A percentile compares a stretch with the other conserved stretches of the same genome.
Conservation (phyloP, 2,888 invertebrate species). For the Platycnemis pennipes region DNA sequence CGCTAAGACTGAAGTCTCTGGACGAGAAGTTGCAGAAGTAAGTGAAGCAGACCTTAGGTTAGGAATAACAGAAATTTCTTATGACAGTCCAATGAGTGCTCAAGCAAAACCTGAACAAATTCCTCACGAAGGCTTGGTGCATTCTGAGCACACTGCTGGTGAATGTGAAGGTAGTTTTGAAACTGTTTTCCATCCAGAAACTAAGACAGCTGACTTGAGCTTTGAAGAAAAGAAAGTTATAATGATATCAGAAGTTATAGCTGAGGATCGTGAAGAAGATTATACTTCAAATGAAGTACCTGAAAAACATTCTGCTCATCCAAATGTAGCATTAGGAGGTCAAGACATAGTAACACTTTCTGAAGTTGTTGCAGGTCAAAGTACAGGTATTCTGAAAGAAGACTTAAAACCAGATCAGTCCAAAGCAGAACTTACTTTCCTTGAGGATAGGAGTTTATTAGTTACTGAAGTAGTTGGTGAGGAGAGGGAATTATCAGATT, state of each 20-base stretch:
- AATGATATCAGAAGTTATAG: slow-evolving; percentile 74
- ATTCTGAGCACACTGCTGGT: slow-evolving; percentile 75
- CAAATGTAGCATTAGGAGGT: slow-evolving; percentile 78
- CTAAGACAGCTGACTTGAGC: slow-evolving; percentile 74
- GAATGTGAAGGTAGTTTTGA: slow-evolving; percentile 80
- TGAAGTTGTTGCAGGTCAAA: slow-evolving; percentile 75
- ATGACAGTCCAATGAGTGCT: slow-evolving; percentile 70
- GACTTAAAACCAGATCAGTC: slow-evolving; percentile 73
- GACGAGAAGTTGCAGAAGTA: slow-evolving; percentile 72
- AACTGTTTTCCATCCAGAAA: slow-evolving; percentile 74
- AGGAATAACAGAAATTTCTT: slow-evolving; percentile 70
- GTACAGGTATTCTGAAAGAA: slow-evolving; percentile 74
- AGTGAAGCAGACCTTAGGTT: slow-evolving; percentile 74
- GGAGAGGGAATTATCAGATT: slow-evolving; percentile 76
- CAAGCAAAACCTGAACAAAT: slow-evolving; percentile 73
- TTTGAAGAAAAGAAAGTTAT: slow-evolving; percentile 74
- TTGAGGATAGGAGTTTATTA: slow-evolving; percentile 76
- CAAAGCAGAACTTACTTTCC: slow-evolving; percentile 74
- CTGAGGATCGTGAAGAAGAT: slow-evolving; percentile 74
- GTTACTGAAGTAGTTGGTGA: slow-evolving; percentile 78
- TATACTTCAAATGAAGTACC: slow-evolving; percentile 73
- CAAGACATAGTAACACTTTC: slow-evolving; percentile 75
- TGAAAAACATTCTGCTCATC: slow-evolving; percentile 73
- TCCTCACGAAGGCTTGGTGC: slow-evolving; percentile 74
- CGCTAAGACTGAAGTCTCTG: slow-evolving; percentile 75